phyloP scores from a whole-genome alignment of 2,113 vertebrate species.

The Nannospalax galili region DNA sequence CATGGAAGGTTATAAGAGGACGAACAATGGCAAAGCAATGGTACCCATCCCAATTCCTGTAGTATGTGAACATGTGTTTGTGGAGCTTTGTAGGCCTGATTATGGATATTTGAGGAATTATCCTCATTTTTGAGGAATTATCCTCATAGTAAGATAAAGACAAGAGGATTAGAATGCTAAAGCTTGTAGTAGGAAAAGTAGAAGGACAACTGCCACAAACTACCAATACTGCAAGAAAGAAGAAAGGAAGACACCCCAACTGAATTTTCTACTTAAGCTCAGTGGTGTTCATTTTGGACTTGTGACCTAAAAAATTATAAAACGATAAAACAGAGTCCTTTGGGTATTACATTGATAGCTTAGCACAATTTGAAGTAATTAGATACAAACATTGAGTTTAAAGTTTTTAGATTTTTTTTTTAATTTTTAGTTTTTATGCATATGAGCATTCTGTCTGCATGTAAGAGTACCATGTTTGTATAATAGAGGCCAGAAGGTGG shows the following conservation, averaged over 20 bases:
- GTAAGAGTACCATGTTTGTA: no score
- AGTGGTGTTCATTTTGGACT: not conserved
- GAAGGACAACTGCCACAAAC: not conserved
- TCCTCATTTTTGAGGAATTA: not conserved
- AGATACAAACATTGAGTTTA: not conserved
- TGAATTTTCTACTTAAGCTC: not conserved
- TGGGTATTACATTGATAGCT: not conserved
- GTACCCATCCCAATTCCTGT: not conserved
- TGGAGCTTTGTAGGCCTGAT: not conserved
- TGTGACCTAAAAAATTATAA: not conserved
- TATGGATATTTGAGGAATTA: not conserved
- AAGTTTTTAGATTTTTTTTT: no score
- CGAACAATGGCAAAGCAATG: not conserved
- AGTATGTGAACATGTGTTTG: not conserved
- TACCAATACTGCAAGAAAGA: not conserved
- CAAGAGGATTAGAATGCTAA: not conserved
- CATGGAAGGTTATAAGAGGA: not conserved
- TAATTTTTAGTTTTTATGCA: no score
- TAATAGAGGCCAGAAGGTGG: no score
- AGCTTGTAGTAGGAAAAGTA: not conserved
- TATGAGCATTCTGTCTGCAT: no score
- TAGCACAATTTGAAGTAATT: not conserved
- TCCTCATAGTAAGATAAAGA: not conserved
- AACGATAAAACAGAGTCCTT: not conserved
- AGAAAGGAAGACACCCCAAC: not conserved